Evolutionary conservation across 1,140 invertebrate species (phyloP).

Genomic region (Saccostrea cuccullata): DNA sequence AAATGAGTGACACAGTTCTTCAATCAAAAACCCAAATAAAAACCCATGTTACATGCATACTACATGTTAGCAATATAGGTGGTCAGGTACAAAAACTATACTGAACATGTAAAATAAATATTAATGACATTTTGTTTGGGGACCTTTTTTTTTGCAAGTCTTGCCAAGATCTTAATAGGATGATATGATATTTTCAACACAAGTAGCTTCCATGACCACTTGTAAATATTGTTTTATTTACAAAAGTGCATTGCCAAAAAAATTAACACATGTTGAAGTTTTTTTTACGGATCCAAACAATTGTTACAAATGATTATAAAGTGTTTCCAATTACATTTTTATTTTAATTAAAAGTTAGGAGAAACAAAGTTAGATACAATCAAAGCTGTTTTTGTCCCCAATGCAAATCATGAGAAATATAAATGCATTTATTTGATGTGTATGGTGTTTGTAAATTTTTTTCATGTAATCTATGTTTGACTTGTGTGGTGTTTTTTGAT

Average conservation of each 20-base stretch:
- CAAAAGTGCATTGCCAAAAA: conserved; percentile 33
- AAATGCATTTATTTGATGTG: not conserved
- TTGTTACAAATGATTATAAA: conserved; percentile 7
- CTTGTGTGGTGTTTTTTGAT: conserved; percentile 40
- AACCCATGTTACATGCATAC: conserved; percentile 21
- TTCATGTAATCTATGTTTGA: conserved; percentile 13
- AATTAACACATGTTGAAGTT: conserved; percentile 12
- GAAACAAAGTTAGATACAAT: not conserved
- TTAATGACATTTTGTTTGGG: not conserved
- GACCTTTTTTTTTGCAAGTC: not conserved
- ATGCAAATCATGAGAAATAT: conserved; percentile 7
- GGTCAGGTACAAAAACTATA: not conserved
- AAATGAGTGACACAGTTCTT: conserved; percentile 12
- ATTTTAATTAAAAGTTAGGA: not conserved
- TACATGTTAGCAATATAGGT: conserved; percentile 8
- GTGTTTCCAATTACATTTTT: not conserved
- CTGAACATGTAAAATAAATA: not conserved
- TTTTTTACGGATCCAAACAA: not conserved
- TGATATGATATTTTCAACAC: conserved; percentile 28
- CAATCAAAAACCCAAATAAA: conserved; percentile 8
- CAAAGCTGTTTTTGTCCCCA: not conserved
- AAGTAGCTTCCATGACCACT: conserved; percentile 34
- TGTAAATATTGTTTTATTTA: conserved; percentile 30
- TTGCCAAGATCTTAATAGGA: conserved; percentile 5
- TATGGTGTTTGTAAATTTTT: not conserved